Evolutionary conservation across 2,888 invertebrate species (phyloP).

Genomic region (Chorisops tibialis): DNA sequence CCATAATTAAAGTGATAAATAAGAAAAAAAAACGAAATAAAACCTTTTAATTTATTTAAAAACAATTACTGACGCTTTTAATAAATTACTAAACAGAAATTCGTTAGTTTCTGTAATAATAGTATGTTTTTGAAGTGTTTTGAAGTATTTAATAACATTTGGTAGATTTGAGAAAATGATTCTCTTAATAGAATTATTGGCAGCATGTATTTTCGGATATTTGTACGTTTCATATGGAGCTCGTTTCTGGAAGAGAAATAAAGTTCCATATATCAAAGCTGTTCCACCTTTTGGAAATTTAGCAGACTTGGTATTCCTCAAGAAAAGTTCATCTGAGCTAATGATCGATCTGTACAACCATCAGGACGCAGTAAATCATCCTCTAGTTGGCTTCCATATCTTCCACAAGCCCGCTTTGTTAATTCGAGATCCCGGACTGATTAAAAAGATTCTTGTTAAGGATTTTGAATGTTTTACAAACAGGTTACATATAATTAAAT

Average conservation of each 20-base stretch:
- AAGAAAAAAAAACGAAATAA: too few species aligned
- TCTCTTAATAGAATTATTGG: too few species aligned
- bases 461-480: slow-evolving; percentile 53
- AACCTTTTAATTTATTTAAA: too few species aligned
- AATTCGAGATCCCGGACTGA: slow-evolving; percentile 51
- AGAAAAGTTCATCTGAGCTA: slow-evolving; percentile 44
- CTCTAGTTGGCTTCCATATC: slow-evolving; percentile 49
- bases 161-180: too few species aligned
- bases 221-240: not conserved
- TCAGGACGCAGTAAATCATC: slow-evolving; percentile 37
- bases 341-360: slow-evolving; percentile 48
- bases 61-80: too few species aligned
- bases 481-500: slow-evolving; percentile 35
- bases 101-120: too few species aligned
- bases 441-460: slow-evolving; percentile 52
- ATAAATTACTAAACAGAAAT: too few species aligned
- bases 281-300: slow-evolving; percentile 52
- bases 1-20: too few species aligned
- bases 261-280: slow-evolving; percentile 47
- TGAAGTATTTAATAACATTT: too few species aligned
- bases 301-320: slow-evolving; percentile 41
- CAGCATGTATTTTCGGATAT: not conserved
- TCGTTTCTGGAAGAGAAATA: slow-evolving; percentile 46
- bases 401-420: slow-evolving; percentile 52
- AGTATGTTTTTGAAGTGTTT: too few species aligned